Conservation (phyloP, 2,888 invertebrate species). For the Philhelius pedissequus region DNA sequence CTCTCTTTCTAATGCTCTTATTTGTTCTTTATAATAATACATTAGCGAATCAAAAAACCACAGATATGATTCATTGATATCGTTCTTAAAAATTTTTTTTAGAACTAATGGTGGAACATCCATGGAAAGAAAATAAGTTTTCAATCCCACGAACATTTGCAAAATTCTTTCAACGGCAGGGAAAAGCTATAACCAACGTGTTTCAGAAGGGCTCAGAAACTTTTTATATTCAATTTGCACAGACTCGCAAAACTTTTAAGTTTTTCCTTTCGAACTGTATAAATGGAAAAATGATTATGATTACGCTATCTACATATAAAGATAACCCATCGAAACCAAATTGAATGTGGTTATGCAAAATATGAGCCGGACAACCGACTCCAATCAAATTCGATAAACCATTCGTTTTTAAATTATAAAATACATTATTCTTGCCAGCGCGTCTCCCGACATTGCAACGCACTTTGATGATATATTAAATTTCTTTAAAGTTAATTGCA, state of each 20-base stretch:
- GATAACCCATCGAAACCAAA: background rate
- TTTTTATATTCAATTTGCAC: too few species aligned
- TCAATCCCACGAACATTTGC: conserved; percentile 13
- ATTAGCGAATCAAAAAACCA: conserved; percentile 4
- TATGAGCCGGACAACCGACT: too few species aligned
- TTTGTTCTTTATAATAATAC: background rate
- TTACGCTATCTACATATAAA: conserved; percentile 8
- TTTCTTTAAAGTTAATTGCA: too few species aligned
- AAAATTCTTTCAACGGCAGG: conserved; percentile 39
- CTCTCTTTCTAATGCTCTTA: conserved; percentile 8
- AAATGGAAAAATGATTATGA: too few species aligned
- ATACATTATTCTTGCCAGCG: conserved; percentile 5
- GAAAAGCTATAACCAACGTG: conserved; percentile 26
- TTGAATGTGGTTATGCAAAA: conserved; percentile 17
- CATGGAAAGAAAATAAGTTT: conserved; percentile 23
- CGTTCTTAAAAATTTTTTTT: conserved; percentile 22
- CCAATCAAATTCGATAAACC: conserved; percentile 10
- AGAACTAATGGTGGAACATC: conserved; percentile 15
- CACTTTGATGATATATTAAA: conserved; percentile 37
- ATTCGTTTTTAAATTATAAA: conserved; percentile 11
- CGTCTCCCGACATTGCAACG: conserved; percentile 39
- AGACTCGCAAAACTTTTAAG: conserved; percentile 28
- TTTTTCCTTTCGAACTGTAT: conserved; percentile 32
- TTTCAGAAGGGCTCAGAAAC: too few species aligned
- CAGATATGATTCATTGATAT: conserved; percentile 24